Evolutionary conservation across 2,113 vertebrate genomes (phyloP).

Genomic region (Nematolebias whitei): DNA sequence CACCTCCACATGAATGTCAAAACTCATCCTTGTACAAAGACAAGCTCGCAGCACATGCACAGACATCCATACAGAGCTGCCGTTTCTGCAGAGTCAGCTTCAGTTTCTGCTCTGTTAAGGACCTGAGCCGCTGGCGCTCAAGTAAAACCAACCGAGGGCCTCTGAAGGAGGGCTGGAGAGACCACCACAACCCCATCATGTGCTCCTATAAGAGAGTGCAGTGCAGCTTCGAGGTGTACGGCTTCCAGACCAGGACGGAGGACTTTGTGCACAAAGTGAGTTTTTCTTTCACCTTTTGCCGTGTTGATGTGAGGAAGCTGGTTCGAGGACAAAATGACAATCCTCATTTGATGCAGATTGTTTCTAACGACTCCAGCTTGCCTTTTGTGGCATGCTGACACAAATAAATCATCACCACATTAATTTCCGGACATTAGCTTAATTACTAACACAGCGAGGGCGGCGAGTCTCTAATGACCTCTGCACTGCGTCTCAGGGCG

Average conservation of each 20-base stretch:
- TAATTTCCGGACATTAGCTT: conserved; percentile 28
- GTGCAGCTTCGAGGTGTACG: conserved; percentile 84
- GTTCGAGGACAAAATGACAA: conserved; percentile 5
- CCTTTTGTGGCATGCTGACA: conserved; percentile 17
- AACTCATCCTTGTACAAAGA: conserved; percentile 12
- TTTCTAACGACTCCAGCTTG: neutral
- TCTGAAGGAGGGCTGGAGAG: conserved; percentile 78
- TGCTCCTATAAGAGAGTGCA: conserved; percentile 85
- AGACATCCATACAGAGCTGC: conserved; percentile 9
- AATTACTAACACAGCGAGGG: conserved; percentile 10
- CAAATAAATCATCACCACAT: conserved; percentile 31
- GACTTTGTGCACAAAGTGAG: conserved; percentile 82
- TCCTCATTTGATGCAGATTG: neutral
- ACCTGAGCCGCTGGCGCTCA: conserved; percentile 80
- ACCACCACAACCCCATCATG: conserved; percentile 78
- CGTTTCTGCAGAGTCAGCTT: conserved; percentile 57
- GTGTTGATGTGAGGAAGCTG: neutral
- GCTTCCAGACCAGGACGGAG: conserved; percentile 82
- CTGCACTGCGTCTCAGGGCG: conserved; percentile 6
- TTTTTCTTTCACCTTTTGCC: neutral
- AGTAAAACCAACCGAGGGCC: conserved; percentile 81
- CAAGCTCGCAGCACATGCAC: conserved; percentile 1
- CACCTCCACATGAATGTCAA: conserved; percentile 27
- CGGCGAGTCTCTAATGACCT: conserved; percentile 23
- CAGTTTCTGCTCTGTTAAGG: conserved; percentile 69